Evolutionary conservation across 92 coral and sea anemone species (phyloP), one percentile per base, ranked within the genome.

Genomic region (Diadumene lineata): DNA sequence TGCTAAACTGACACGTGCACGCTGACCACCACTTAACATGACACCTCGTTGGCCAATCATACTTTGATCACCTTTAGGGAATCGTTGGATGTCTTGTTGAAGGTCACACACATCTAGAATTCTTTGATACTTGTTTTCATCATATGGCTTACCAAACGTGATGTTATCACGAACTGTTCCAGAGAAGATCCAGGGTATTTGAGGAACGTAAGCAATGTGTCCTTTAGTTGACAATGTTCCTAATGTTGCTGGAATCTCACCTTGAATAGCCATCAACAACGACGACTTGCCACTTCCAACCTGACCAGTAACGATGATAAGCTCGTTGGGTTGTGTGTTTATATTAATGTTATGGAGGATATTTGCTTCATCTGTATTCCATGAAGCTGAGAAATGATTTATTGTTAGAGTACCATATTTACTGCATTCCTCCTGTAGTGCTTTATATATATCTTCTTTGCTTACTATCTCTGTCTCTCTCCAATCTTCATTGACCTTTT

Each of bases 251-350:
- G 66, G 53, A 34, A 72, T 22, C 18, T 72, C 67, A 9, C 66
- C 38, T 48, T 56, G 77, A 27, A 72, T 56, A 26, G 77, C 77
- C 66, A 72, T 56, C 56, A 72, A 44, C 33, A 72, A 34, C 15
- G 77, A 72, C 43, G 77, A 31, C 32, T 72, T 72, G 0, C 66
- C 77, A n/a, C 77, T 72, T 3, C 77, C 77, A 57, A 72, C 66
- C 27, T 62, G 77, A 4, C 77, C 77, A 17, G 66, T 34, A 32
- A 72, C 28, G 9, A 56, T 33, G 2, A 23, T 21, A 25, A 72
- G 57, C 50, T 72, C 24, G 17, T 33, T 7, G 26, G 16, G 32
- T 22, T 18, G 33, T 34, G 23, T 33, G 29, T 62, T n/a, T 6
- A 62, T 3, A 28, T 17, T 3, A 23, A 62, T 62, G 43, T 62